Evolutionary conservation across 2,113 vertebrate species (phyloP).

Genomic region (Odobenus rosmarus): DNA sequence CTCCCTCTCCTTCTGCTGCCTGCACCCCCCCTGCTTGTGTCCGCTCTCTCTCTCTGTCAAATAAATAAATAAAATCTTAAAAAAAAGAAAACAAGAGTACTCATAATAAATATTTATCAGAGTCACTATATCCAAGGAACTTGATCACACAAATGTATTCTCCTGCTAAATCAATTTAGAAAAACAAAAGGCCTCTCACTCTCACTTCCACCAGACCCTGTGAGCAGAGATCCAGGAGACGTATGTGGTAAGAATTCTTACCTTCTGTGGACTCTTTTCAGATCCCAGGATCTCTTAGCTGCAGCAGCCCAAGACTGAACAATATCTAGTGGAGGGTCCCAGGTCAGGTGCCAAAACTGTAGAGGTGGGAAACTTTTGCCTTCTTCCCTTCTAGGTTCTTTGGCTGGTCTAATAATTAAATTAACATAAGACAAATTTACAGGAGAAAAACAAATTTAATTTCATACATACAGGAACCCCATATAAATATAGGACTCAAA

Average conservation of each 20-base stretch:
- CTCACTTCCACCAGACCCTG: neutral
- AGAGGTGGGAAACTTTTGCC: neutral
- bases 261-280: neutral
- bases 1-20: too few relatives aligned
- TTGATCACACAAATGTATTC: neutral
- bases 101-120: neutral
- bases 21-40: too few relatives aligned
- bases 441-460: neutral
- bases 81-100: neutral
- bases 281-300: neutral
- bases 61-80: too few relatives aligned
- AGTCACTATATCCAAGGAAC: neutral
- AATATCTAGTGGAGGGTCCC: neutral
- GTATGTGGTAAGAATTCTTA: neutral
- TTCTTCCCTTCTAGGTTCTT: neutral
- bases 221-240: neutral
- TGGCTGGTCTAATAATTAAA: neutral
- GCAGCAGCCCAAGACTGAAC: neutral
- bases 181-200: neutral
- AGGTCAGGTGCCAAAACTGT: neutral
- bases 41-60: too few relatives aligned
- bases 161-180: neutral
- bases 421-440: neutral
- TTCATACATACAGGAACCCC: neutral
- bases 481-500: neutral